These are phyloP conservation scores for Agrypnus murinus DNA, from an alignment of 2,888 invertebrate genomes.

Conservation along the genomic window DNA sequence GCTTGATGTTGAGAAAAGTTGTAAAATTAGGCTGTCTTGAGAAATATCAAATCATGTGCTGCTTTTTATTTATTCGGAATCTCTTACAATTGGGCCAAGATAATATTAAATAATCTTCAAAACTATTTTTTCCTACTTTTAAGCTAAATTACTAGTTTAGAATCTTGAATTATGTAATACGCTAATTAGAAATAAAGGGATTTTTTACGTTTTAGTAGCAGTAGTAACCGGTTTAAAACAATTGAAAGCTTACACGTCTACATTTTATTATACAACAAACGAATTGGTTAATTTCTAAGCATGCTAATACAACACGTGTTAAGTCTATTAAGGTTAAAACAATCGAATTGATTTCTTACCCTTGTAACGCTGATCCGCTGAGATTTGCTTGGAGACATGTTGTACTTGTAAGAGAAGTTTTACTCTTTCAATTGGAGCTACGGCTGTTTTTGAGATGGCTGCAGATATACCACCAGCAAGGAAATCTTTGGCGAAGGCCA, in stretches of 20 bases:
- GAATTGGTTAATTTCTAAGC: no score
- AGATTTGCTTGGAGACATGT: constrained; percentile 92
- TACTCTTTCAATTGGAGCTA: constrained; percentile 96
- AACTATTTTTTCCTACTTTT: no score
- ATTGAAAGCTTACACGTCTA: background rate
- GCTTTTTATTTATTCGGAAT: background rate
- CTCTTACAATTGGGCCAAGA: constrained; percentile 8
- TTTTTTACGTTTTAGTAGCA: no score
- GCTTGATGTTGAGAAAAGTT: background rate
- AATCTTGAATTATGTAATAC: no score
- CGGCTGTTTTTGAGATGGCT: constrained; percentile 94
- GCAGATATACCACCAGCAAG: constrained; percentile 94
- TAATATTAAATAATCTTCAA: no score
- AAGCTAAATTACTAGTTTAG: no score
- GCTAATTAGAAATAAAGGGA: background rate
- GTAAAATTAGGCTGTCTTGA: constrained; percentile 12
- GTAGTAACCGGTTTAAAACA: constrained; percentile 3
- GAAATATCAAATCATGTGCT: constrained; percentile 10
- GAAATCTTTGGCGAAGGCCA: constrained; percentile 92
- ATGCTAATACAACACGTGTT: no score
- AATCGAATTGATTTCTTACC: constrained; percentile 74
- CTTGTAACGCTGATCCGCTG: constrained; percentile 92
- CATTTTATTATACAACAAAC: no score
- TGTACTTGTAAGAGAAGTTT: constrained; percentile 96
- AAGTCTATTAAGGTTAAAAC: no score